Evolutionary conservation across 2,888 invertebrate species (phyloP), one percentile per base, ranked within the genome.

Genomic region (Trichacis sp.): DNA sequence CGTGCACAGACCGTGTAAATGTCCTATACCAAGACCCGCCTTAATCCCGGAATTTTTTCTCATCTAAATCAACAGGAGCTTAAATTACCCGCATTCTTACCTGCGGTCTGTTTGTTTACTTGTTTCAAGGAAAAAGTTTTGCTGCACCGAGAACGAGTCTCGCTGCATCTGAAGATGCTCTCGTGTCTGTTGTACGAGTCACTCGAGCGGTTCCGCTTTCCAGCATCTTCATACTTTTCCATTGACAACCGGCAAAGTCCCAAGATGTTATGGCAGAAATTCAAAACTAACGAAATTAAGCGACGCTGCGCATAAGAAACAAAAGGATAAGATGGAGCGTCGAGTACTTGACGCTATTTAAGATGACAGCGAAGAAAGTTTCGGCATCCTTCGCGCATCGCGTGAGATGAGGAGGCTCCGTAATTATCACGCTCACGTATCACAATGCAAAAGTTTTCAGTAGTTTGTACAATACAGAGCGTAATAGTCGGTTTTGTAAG

Each of bases 311-410:
- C 24, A 8, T 24, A 47, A 58, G 53, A 61, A 33, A 54, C 45
- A 50, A 50, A 42, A 20, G 60, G 63, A 69, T 62, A 63, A 49
- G 54, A 46, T 42, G 51, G 51, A 47, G 14, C 29, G 51, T 47
- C 55, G 47, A 59, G 64, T 8, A 19, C 20, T 46, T 33, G 18
- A 9, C 15, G 19, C 46, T 18, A 46, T 47, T 54, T 46, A 55
- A 59, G 54, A 55, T 51, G 64, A 59, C 55, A 64, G 42, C 45
- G 33, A 43, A 15, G 51, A 55, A 64, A 64, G 59, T 64, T 64
- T 64, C 33, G 59, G 52, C 52, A 50, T 45, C 54, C 51, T 51
- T 51, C 24, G 42, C 11, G 38, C 54, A 54, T 57, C 61, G 50
- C 54, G 33, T 46, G 60, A 50, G 57, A 56, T 54, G 61, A 61